phyloP scores from a whole-genome alignment of 2,113 vertebrate species.

The Rhagologus leucostigma region DNA sequence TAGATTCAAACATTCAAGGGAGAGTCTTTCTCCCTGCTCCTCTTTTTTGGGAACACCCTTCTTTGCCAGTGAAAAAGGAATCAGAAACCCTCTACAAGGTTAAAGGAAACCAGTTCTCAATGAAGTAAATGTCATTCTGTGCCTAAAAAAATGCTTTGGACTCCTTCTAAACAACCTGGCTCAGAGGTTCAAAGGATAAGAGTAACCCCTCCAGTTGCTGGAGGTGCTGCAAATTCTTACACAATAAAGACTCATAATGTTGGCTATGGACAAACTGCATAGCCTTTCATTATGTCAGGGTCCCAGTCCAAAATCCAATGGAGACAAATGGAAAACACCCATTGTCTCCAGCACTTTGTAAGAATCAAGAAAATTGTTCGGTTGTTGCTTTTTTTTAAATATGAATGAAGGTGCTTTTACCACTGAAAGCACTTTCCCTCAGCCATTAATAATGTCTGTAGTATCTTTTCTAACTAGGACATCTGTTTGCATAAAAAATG shows the following conservation, averaged over 20 bases:
- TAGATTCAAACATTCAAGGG: background rate
- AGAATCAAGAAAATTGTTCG: background rate
- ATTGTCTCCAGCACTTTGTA: background rate
- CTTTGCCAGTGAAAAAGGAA: background rate
- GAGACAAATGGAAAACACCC: background rate
- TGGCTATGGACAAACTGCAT: background rate
- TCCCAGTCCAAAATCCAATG: background rate
- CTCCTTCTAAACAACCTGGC: background rate
- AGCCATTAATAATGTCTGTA: conserved; percentile 26
- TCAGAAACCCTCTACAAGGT: background rate
- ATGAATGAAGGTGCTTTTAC: conserved; percentile 50
- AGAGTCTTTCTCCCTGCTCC: background rate
- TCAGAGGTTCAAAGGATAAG: background rate
- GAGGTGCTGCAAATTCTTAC: background rate
- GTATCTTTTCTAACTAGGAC: conserved; percentile 27
- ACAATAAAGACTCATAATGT: background rate
- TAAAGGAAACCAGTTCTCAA: background rate
- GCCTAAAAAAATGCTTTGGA: background rate
- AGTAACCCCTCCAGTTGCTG: background rate
- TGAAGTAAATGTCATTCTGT: background rate
- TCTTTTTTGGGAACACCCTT: background rate
- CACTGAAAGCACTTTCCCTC: conserved; percentile 32
- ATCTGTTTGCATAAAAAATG: conserved; percentile 49
- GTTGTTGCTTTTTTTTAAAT: background rate
- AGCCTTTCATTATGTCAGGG: background rate